Evolutionary conservation across 2,113 vertebrate species (phyloP), one percentile per base, ranked within the genome.

Genomic region (Callopanchax toddi): DNA sequence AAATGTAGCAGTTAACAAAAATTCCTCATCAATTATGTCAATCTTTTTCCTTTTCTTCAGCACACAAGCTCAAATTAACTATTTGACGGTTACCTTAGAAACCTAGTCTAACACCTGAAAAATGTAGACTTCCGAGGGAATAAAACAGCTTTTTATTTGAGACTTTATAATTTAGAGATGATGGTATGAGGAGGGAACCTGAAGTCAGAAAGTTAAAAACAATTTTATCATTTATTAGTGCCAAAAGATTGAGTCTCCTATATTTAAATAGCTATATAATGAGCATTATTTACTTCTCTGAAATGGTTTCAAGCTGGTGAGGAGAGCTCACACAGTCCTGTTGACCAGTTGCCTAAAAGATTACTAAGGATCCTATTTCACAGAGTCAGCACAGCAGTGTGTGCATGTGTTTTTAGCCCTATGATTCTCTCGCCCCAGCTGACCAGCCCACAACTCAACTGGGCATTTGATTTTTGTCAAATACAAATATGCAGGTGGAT

Each of bases 91-190:
- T 77, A 49, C 73, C 77, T 66, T 81, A 63, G 81, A 77, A 89
- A 78, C 32, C 45, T 23, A 22, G 32, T 40, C 54, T 78, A 81
- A 82, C 70, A 80, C 80, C 61, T 62, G 67, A 79, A 80, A 85
- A 76, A 78, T 80, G 48, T 58, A 53, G 54, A 77, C 48, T 12
- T 39, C 12, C 34, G 52, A 17, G n/a, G n/a, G 15, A 9, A 65
- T 74, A 50, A 84, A 71, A 76, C 62, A 67, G 60, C 46, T 67
- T 66, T 45, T 62, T 29, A 45, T 34, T 21, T 61, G 42, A 67
- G 48, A n/a, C 43, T 23, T 1, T 39, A 45, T 18, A 65, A 22
- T 76, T 66, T 25, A 18, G 26, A 71, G 32, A 65, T 11, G 22
- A 67, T 1, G 2, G 6, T 32, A 6, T 9, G 1, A 32, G 29